These are phyloP conservation scores for Sylvicapra grimmia DNA, from an alignment of 2,113 vertebrate species.

Conservation along the genomic window DNA sequence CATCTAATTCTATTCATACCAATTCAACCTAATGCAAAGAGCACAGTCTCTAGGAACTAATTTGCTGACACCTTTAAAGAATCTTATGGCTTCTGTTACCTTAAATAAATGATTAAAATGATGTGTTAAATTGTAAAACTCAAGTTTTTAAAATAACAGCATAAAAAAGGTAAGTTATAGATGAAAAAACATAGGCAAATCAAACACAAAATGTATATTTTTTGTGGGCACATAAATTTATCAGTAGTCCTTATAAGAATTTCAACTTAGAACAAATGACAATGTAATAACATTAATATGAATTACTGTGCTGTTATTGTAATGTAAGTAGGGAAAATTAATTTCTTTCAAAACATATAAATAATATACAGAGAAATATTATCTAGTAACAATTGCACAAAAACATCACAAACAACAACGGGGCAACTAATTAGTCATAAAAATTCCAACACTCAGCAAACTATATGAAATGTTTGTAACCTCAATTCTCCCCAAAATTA, in stretches of 20 bases:
- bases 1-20: not conserved
- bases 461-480: not conserved
- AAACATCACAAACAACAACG: not conserved
- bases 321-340: not conserved
- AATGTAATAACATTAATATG: not conserved
- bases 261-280: not conserved
- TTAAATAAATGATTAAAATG: not conserved
- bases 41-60: not conserved
- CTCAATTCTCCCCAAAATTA: not conserved
- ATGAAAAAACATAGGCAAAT: not conserved
- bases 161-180: not conserved
- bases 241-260: not conserved
- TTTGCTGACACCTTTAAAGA: not conserved
- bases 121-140: not conserved
- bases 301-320: not conserved
- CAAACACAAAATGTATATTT: not conserved
- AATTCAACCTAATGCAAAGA: not conserved
- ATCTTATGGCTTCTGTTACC: not conserved
- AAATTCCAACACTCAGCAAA: not conserved
- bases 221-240: not conserved
- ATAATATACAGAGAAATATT: not conserved
- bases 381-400: not conserved
- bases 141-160: not conserved
- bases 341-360: not conserved
- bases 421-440: not conserved